Evolutionary conservation across 2,113 vertebrate species (phyloP).

Genomic region (Callocephalon fimbriatum): DNA sequence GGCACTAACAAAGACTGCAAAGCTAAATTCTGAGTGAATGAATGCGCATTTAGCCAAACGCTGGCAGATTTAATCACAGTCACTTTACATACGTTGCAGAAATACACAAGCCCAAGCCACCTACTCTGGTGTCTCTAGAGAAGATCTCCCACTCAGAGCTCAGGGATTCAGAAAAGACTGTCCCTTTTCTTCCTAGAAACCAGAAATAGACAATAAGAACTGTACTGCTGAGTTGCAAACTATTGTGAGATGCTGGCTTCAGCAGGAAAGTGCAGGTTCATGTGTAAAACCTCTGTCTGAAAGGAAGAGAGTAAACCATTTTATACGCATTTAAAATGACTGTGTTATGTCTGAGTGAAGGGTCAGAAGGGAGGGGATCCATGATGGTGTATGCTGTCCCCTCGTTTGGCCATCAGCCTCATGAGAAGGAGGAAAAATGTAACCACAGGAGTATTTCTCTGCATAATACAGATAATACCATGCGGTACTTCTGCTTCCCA

Average conservation of each 20-base stretch:
- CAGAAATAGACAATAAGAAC: constrained; percentile 49
- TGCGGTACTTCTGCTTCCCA: neutral
- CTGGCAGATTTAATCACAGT: constrained; percentile 32
- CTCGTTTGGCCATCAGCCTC: neutral
- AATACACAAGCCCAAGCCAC: constrained; percentile 61
- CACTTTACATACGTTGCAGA: constrained; percentile 26
- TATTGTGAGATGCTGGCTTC: neutral
- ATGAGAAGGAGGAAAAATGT: neutral
- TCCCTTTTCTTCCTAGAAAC: constrained; percentile 35
- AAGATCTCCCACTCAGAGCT: constrained; percentile 62
- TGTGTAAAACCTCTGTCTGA: neutral
- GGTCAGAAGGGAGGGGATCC: neutral
- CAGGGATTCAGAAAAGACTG: constrained; percentile 48
- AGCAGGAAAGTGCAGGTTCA: neutral
- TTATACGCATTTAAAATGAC: neutral
- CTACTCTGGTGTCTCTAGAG: constrained; percentile 59
- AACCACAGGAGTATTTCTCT: neutral
- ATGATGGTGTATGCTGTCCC: neutral
- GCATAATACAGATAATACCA: neutral
- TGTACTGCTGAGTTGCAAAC: constrained; percentile 8
- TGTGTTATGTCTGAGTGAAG: neutral
- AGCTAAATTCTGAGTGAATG: constrained; percentile 7
- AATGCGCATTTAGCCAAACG: constrained; percentile 3
- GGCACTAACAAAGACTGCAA: neutral
- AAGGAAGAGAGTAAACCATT: neutral